Conservation (phyloP, 2,888 invertebrate species). For the Brachyopa scutellaris region DNA sequence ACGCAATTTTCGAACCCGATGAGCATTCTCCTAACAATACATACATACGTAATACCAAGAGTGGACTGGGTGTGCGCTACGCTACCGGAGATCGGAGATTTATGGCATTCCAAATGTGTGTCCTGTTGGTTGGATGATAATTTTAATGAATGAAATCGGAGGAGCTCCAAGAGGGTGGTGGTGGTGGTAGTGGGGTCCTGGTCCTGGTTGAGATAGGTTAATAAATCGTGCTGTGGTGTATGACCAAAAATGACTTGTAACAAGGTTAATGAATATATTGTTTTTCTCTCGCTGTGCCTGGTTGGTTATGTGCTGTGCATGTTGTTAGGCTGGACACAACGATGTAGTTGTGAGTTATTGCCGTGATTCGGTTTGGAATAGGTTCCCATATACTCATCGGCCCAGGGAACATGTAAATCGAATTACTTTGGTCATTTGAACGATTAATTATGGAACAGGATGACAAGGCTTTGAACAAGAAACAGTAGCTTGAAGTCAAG, state of each 20-base stretch:
- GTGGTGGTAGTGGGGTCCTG: background rate
- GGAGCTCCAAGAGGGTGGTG: background rate
- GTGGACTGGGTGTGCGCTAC: background rate
- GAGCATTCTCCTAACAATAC: slow-evolving; percentile 62
- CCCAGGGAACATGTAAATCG: slow-evolving; percentile 68
- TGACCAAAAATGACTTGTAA: slow-evolving; percentile 73
- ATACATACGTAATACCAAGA: background rate
- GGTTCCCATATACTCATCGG: slow-evolving; percentile 28
- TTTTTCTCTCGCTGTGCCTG: slow-evolving; percentile 67
- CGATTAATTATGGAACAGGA: slow-evolving; percentile 47
- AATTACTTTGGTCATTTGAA: slow-evolving; percentile 66
- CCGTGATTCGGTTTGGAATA: slow-evolving; percentile 68
- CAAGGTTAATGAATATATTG: slow-evolving; percentile 73
- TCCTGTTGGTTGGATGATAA: slow-evolving; percentile 72
- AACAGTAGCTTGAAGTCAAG: background rate
- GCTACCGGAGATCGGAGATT: slow-evolving; percentile 69
- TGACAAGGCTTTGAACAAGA: background rate
- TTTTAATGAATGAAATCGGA: slow-evolving; percentile 68
- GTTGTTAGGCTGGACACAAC: slow-evolving; percentile 66
- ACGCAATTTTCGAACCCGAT: slow-evolving; percentile 72
- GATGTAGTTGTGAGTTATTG: slow-evolving; percentile 68
- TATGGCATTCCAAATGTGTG: slow-evolving; percentile 72
- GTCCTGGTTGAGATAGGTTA: slow-evolving; percentile 61
- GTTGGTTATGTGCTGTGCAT: slow-evolving; percentile 40
- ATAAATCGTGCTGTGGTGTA: slow-evolving; percentile 70